These are phyloP conservation scores for Taxidea taxus DNA, from an alignment of 2,113 vertebrate genomes.

Conservation along the genomic window DNA sequence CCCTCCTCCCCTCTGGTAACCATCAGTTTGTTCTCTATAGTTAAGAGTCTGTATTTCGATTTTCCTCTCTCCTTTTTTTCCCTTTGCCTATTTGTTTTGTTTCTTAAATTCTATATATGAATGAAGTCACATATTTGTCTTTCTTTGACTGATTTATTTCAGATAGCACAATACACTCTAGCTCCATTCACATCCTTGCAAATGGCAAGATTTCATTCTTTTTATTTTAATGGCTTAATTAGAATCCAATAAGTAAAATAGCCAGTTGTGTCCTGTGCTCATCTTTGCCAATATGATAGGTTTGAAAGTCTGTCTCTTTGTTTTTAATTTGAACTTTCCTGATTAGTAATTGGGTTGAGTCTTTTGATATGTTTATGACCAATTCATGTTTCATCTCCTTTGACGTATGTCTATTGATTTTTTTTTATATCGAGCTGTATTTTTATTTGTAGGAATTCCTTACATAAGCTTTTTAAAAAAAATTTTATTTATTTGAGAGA, in stretches of 20 bases:
- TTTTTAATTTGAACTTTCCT: neutral
- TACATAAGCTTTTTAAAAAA: neutral
- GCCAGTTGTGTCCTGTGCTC: neutral
- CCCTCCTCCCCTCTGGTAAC: neutral
- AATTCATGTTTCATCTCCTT: neutral
- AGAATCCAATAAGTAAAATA: neutral
- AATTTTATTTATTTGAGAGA: neutral
- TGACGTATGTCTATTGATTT: neutral
- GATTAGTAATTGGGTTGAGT: neutral
- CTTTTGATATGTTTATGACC: neutral
- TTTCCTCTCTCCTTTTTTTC: neutral
- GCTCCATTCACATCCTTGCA: neutral
- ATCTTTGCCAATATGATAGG: neutral
- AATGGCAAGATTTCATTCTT: neutral
- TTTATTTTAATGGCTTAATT: neutral
- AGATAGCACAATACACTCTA: neutral
- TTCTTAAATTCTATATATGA: neutral
- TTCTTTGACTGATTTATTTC: neutral
- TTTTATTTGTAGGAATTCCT: neutral
- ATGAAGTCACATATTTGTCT: neutral
- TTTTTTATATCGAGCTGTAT: neutral
- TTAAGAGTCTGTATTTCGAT: neutral
- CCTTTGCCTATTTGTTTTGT: neutral
- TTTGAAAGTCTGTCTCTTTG: neutral
- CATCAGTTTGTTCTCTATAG: neutral